These are phyloP conservation scores for Spheniscus mendiculus DNA, from an alignment of 2,113 vertebrate genomes.

Conservation along the genomic window DNA sequence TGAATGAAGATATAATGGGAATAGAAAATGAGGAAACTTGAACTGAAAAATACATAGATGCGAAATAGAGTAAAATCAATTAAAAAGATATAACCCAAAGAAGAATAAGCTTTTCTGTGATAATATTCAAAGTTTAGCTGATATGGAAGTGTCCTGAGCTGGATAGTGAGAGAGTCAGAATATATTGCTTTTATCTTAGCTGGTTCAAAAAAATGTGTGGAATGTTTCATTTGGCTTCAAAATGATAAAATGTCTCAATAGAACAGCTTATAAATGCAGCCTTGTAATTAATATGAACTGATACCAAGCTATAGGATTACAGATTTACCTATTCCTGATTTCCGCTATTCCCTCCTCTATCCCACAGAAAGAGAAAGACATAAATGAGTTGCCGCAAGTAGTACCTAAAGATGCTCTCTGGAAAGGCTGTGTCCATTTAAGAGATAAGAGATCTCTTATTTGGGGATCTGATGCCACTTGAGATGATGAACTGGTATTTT, in stretches of 20 bases:
- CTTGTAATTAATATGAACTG: constrained; percentile 33
- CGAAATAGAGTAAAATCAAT: constrained; percentile 47
- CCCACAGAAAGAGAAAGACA: background rate
- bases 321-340: background rate
- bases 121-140: constrained; percentile 22
- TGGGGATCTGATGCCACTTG: background rate
- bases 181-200: constrained; percentile 26
- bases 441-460: background rate
- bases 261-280: background rate
- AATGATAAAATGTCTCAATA: constrained; percentile 24
- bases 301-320: background rate
- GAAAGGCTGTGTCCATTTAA: background rate
- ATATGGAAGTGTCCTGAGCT: background rate
- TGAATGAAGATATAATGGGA: background rate
- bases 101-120: constrained; percentile 28
- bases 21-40: constrained; percentile 25
- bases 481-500: background rate
- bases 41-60: constrained; percentile 6
- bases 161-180: background rate
- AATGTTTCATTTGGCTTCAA: constrained; percentile 24
- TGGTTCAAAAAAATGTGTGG: background rate
- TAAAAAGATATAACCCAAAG: constrained; percentile 24
- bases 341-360: background rate
- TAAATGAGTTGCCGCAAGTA: background rate
- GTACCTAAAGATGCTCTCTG: background rate